Evolutionary conservation across 2,888 invertebrate species (phyloP).

Genomic region (Trilocha varians): DNA sequence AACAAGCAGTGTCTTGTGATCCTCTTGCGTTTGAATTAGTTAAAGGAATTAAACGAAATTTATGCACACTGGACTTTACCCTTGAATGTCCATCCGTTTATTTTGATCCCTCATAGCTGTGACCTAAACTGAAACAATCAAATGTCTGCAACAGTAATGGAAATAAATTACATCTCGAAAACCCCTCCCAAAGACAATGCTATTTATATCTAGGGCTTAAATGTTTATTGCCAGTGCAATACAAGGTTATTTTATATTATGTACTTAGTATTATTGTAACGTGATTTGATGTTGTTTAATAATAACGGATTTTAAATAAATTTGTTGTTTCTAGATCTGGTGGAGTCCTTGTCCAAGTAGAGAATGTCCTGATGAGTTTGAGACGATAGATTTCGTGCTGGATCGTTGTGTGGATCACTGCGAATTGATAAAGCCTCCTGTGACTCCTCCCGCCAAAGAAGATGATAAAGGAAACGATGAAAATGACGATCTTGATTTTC

Average conservation of each 20-base stretch:
- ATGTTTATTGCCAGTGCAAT: not conserved
- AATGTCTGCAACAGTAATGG: conserved; percentile 14
- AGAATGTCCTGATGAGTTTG: conserved; percentile 83
- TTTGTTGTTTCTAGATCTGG: conserved; percentile 74
- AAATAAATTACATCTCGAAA: conserved; percentile 20
- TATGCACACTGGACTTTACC: conserved; percentile 36
- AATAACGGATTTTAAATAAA: not conserved
- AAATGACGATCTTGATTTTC: conserved; percentile 66
- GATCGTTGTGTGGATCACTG: conserved; percentile 84
- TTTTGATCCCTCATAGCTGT: conserved; percentile 10
- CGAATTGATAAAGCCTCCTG: conserved; percentile 62
- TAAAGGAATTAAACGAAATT: conserved; percentile 60
- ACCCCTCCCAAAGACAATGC: conserved; percentile 12
- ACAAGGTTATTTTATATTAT: not conserved
- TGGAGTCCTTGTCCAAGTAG: conserved; percentile 88
- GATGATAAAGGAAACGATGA: conserved; percentile 75
- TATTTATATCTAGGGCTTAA: not conserved
- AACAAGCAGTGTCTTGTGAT: conserved; percentile 54
- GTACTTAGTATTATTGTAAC: too few relatives aligned
- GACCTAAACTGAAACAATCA: conserved; percentile 12
- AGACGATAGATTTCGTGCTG: conserved; percentile 80
- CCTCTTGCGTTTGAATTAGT: conserved; percentile 53
- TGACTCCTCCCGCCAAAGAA: conserved; percentile 53
- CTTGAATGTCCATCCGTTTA: conserved; percentile 22
- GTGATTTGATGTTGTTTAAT: too few relatives aligned